Evolutionary conservation across 2,888 invertebrate genomes (phyloP).

Genomic region (Conistra vaccinii): DNA sequence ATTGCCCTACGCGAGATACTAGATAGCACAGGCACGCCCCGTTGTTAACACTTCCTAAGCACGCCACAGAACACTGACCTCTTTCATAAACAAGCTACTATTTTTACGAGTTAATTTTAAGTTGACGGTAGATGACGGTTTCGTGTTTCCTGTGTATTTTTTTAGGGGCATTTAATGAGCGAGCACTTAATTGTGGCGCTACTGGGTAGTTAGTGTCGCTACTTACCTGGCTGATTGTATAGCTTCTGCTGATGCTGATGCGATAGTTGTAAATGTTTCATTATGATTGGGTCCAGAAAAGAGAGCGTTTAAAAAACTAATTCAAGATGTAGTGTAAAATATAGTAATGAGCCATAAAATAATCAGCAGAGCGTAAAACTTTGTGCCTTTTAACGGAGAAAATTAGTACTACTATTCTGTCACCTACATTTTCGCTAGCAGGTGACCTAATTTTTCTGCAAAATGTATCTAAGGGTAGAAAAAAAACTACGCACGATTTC

Average conservation of each 20-base stretch:
- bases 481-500: constrained; percentile 10
- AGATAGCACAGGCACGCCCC: constrained; percentile 86
- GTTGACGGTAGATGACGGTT: constrained; percentile 26
- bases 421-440: constrained; percentile 5
- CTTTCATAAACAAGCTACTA: constrained; percentile 67
- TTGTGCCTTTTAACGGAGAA: not conserved
- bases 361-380: not conserved
- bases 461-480: not conserved
- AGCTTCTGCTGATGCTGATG: not conserved
- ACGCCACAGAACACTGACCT: constrained; percentile 80
- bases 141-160: constrained; percentile 9
- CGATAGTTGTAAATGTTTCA: not conserved
- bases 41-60: constrained; percentile 83
- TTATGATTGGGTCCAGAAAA: not conserved
- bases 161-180: not conserved
- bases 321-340: too few species aligned
- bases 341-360: not conserved
- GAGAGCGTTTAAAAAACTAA: not conserved
- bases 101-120: constrained; percentile 64
- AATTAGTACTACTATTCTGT: not conserved
- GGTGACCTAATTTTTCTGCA: constrained; percentile 11
- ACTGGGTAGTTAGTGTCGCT: not conserved
- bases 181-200: not conserved
- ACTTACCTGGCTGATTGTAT: not conserved
- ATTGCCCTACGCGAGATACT: constrained; percentile 81